Conservation (phyloP, 2,888 invertebrate species). For the Drosophila mimica region DNA sequence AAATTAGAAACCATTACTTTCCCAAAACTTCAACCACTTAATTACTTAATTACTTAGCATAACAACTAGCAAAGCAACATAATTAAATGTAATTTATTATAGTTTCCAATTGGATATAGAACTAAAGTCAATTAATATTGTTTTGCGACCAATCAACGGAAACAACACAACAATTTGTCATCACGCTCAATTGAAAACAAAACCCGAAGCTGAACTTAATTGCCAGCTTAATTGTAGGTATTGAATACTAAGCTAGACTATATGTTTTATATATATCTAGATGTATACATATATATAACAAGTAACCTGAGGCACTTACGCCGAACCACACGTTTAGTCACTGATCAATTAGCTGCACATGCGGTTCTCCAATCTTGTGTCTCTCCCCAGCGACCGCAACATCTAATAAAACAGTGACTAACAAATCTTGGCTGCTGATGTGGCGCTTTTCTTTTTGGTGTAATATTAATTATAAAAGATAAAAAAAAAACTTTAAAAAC, state of each 20-base stretch:
- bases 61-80: not conserved
- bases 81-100: conserved; percentile 18
- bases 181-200: conserved; percentile 17
- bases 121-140: conserved; percentile 29
- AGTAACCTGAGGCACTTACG: conserved; percentile 41
- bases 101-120: conserved; percentile 2
- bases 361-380: conserved; percentile 27
- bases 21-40: not conserved
- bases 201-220: conserved; percentile 32
- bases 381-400: conserved; percentile 16
- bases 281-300: conserved; percentile 7
- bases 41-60: conserved; percentile 6
- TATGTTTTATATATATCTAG: not conserved
- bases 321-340: conserved; percentile 54
- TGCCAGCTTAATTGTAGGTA: conserved; percentile 37
- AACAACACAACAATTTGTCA: conserved; percentile 52
- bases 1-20: not conserved
- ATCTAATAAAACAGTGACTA: conserved; percentile 3
- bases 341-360: conserved; percentile 48
- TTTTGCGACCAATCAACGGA: conserved; percentile 37
- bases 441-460: conserved; percentile 28
- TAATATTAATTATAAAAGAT: conserved; percentile 28
- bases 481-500: not conserved
- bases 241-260: conserved; percentile 15
- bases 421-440: conserved; percentile 18